Evolutionary conservation across 2,113 vertebrate genomes (phyloP).

Genomic region (Nothobranchius furzeri): DNA sequence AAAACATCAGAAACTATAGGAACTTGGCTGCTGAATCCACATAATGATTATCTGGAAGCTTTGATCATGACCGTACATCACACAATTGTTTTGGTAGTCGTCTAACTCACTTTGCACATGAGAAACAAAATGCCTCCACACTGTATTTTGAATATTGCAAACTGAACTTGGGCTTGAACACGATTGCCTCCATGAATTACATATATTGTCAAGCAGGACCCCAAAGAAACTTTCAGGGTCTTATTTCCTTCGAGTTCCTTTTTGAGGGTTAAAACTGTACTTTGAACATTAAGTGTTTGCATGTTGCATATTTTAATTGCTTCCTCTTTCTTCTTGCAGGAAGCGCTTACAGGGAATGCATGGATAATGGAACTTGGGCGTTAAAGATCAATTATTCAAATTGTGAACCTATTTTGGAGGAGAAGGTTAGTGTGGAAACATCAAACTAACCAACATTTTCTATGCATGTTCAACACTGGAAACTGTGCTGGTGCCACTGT

Average conservation of each 20-base stretch:
- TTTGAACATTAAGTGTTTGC: not conserved
- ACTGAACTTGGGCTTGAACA: not conserved
- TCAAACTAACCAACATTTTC: not conserved
- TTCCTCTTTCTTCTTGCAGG: constrained; percentile 74
- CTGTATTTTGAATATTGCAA: not conserved
- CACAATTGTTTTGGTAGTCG: too few relatives aligned
- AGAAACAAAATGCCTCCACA: not conserved
- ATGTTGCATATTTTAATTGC: not conserved
- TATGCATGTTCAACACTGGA: constrained; percentile 12
- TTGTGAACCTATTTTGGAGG: constrained; percentile 93
- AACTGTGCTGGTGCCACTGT: not conserved
- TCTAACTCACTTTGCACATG: too few relatives aligned
- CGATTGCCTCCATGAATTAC: too few relatives aligned
- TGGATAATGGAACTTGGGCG: constrained; percentile 96
- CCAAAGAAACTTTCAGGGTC: not conserved
- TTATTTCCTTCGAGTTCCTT: not conserved
- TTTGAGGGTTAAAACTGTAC: not conserved
- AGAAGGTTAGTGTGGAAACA: constrained; percentile 84
- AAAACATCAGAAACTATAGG: too few relatives aligned
- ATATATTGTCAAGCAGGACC: not conserved
- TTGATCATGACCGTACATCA: too few relatives aligned
- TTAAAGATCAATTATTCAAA: constrained; percentile 93
- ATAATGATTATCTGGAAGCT: too few relatives aligned
- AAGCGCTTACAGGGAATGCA: constrained; percentile 92
- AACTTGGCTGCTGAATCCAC: too few relatives aligned